Evolutionary conservation across 2,113 vertebrate genomes (phyloP).

Genomic region (Aramus guarauna): DNA sequence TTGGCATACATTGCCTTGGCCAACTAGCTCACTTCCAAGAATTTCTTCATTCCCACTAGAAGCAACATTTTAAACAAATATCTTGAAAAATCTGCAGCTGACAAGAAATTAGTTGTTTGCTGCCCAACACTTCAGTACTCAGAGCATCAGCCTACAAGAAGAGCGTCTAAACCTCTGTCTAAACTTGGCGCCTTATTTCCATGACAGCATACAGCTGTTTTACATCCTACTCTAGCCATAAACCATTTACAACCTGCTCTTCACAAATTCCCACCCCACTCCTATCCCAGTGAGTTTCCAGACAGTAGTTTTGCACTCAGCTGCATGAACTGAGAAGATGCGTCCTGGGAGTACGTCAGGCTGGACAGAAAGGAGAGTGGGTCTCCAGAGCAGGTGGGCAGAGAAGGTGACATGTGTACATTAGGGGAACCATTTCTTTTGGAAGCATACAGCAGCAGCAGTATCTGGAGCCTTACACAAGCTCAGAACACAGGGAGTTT

Average conservation of each 20-base stretch:
- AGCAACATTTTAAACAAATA: not conserved
- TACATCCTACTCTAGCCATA: not conserved
- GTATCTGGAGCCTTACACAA: not conserved
- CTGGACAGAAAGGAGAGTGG: not conserved
- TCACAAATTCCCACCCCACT: not conserved
- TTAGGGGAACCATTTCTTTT: not conserved
- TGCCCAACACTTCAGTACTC: not conserved
- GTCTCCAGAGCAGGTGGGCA: not conserved
- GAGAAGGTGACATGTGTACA: not conserved
- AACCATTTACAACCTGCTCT: not conserved
- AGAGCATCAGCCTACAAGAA: not conserved
- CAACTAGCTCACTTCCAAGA: not conserved
- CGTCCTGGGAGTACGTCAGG: not conserved
- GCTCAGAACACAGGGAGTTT: not conserved
- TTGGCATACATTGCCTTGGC: not conserved
- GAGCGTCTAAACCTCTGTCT: not conserved
- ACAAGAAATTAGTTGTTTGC: not conserved
- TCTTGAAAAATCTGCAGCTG: not conserved
- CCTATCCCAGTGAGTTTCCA: not conserved
- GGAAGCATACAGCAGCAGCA: rapidly evolving
- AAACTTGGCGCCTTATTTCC: not conserved
- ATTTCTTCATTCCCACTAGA: not conserved
- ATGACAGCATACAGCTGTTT: not conserved
- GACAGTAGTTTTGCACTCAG: not conserved
- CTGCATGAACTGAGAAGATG: not conserved